A percentile compares a stretch with the other conserved stretches of the same genome.
Conservation (phyloP, 2,888 invertebrate species). For the Keiferia lycopersicella region DNA sequence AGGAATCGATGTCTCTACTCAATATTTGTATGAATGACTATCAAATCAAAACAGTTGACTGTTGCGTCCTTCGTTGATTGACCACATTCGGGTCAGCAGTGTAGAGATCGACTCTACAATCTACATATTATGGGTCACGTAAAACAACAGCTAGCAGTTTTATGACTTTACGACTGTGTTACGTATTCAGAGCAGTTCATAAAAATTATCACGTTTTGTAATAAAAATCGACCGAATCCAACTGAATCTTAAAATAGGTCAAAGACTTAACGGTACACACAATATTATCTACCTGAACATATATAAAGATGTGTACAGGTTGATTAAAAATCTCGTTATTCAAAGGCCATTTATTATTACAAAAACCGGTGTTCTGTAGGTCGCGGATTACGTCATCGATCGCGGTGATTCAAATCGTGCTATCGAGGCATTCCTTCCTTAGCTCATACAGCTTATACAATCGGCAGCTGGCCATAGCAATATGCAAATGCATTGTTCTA, state of each 20-base stretch:
- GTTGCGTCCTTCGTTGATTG: constrained; percentile 5
- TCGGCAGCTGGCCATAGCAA: constrained; percentile 45
- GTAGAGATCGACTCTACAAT: constrained; percentile 11
- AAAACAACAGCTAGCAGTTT: neutral
- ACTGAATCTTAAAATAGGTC: constrained; percentile 16
- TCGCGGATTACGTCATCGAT: constrained; percentile 67
- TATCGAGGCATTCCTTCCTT: constrained; percentile 53
- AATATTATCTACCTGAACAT: neutral
- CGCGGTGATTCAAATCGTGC: constrained; percentile 59
- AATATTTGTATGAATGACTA: constrained; percentile 23
- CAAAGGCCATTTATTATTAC: constrained; percentile 22
- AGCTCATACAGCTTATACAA: constrained; percentile 37
- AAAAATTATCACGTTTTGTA: neutral
- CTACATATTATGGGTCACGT: neutral
- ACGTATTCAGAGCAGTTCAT: neutral
- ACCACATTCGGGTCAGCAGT: constrained; percentile 21
- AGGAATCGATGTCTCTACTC: constrained; percentile 63
- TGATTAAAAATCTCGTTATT: constrained; percentile 8
- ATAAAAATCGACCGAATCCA: neutral
- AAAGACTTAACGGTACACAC: neutral
- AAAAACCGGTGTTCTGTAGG: constrained; percentile 63
- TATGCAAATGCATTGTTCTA: constrained; percentile 42
- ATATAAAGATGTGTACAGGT: neutral
- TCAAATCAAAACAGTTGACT: constrained; percentile 23
- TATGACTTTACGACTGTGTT: neutral